phyloP scores from a whole-genome alignment of 1,140 invertebrate species.

The Zaprionus taronus region DNA sequence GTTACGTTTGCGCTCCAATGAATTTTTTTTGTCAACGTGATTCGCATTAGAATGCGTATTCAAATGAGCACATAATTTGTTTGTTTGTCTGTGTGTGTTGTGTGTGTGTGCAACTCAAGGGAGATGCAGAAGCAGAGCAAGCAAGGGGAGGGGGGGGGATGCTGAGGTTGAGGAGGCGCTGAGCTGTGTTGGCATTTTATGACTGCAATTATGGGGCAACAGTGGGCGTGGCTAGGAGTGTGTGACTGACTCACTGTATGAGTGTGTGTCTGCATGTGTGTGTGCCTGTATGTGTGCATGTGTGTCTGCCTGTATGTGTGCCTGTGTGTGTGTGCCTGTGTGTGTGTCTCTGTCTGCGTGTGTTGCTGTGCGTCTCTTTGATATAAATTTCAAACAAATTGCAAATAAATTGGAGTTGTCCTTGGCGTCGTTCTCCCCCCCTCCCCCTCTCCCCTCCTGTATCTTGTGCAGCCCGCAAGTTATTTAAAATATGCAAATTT shows the following conservation, averaged over 20 bases:
- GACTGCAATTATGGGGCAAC: slow-evolving; percentile 65
- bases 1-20: slow-evolving; percentile 64
- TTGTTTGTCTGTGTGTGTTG: slow-evolving; percentile 66
- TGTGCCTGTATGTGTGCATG: slow-evolving; percentile 9
- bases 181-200: slow-evolving; percentile 65
- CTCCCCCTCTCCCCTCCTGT: slow-evolving; percentile 39
- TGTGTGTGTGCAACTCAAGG: slow-evolving; percentile 35
- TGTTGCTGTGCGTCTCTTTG: slow-evolving; percentile 54
- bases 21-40: slow-evolving; percentile 83
- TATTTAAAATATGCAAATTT: slow-evolving; percentile 82
- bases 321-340: slow-evolving; percentile 24
- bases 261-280: slow-evolving; percentile 18
- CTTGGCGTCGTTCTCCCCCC: slow-evolving; percentile 1
- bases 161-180: slow-evolving; percentile 29
- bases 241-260: slow-evolving; percentile 10
- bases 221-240: slow-evolving; percentile 23
- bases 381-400: slow-evolving; percentile 83
- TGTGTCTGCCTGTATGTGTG: slow-evolving; percentile 7
- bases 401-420: slow-evolving; percentile 82
- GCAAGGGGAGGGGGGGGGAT: background rate
- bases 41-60: slow-evolving; percentile 82
- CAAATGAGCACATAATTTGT: slow-evolving; percentile 83
- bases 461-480: slow-evolving; percentile 52
- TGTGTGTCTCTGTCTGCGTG: slow-evolving; percentile 25
- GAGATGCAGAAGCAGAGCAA: slow-evolving; percentile 53